Percentiles rank a stretch among this genome's conserved stretches.
Conservation (phyloP, 2,113 vertebrate species). For the Lonchura striata region DNA sequence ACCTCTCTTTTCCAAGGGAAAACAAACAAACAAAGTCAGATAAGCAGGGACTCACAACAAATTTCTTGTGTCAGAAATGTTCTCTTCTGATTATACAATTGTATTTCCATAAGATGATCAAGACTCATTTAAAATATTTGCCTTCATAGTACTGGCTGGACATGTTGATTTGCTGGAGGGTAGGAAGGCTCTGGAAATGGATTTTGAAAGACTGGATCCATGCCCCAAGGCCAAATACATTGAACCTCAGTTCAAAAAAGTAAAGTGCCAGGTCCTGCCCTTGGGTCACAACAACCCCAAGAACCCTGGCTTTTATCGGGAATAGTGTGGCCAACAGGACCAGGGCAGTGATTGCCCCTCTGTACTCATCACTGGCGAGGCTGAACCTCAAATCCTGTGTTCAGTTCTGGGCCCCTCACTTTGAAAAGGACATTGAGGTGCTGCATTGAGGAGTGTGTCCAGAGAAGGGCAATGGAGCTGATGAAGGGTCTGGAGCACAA, state of each 20-base stretch:
- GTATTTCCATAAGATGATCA: neutral
- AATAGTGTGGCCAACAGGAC: neutral
- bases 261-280: neutral
- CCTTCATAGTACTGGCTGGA: neutral
- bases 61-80: neutral
- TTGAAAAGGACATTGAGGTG: neutral
- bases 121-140: neutral
- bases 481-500: neutral
- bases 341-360: too few species aligned
- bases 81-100: neutral
- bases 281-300: neutral
- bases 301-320: neutral
- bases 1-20: neutral
- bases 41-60: neutral
- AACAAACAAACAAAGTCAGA: neutral
- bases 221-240: neutral
- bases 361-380: neutral
- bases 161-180: neutral
- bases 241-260: neutral
- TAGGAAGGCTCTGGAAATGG: neutral
- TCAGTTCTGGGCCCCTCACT: neutral
- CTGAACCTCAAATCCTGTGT: neutral
- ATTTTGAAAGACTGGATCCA: neutral
- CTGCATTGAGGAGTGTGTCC: rapidly evolving
- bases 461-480: neutral